Base-by-base conservation (phyloP, 2,888 invertebrate species). In the Isotomurus palustris region DNA sequence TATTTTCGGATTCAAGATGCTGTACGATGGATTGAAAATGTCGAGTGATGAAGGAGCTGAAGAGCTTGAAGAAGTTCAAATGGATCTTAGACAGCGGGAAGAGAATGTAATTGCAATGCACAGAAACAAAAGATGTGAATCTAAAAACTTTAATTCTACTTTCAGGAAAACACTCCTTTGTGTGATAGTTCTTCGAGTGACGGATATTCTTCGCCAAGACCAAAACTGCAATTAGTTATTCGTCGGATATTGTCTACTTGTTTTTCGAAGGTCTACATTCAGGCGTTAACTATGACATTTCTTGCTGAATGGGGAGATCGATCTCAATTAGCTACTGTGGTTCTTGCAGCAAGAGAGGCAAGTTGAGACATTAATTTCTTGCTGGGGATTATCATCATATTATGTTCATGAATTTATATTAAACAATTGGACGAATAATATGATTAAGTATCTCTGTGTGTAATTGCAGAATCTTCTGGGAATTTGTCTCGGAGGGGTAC, bases 241-340 rank as follows among this genome's bases (percentile, higher is more conserved):
- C 45, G 64, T 40, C 43, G 67, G 54, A 50, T 68, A 27, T 49
- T 69, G 4, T 67, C 63, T 32, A 56, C 68, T 17, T 50, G 56
- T 25, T 67, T 66, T 41, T 65, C 66, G 14, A 51, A 60, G 19
- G 60, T 67, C 6, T 69, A 63, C 48, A 53, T 67, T 29, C 63
- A 67, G 43, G 87, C 97, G 0, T 93, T 97, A 71, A 90, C 93
- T 10, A 82, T 99, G 74, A 99, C 96, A 2, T 97, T 99, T 79
- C 79, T 99, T 51, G 99, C 97, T 1, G 99, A 99, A 79, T 99
- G 99, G 97, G 99, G 99, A 6, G 99, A 99, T 77, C 81, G 95
- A 67, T 96, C 96, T 43, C 99, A 99, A 76, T 80, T 99, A 60
- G 92, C 97, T 2, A 99, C 99, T 0, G 96, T 99, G 69, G 89